Conservation (phyloP, 2,797 vertebrate genomes). For the Enteromius fasciolatus region DNA sequence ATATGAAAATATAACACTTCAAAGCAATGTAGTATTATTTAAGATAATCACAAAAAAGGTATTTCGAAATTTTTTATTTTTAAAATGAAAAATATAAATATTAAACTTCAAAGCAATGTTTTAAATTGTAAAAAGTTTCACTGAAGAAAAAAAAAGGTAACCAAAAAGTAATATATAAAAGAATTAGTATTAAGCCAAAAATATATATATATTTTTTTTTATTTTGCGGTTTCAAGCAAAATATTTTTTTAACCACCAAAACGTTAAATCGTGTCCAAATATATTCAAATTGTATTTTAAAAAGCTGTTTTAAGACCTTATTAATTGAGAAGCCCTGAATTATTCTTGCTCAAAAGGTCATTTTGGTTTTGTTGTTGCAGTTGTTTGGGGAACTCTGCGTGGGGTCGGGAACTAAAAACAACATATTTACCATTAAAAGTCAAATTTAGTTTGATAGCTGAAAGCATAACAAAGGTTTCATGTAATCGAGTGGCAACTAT, state of each 20-base stretch:
- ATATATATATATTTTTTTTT: too few species aligned
- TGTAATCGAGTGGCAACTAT: conserved; percentile 36
- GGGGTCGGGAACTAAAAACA: neutral
- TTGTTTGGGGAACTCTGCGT: neutral
- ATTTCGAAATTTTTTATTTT: neutral
- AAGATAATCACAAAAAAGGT: neutral
- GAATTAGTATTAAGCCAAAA: neutral
- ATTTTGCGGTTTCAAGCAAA: neutral
- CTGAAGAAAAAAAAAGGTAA: neutral
- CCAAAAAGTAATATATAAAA: neutral
- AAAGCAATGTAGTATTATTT: neutral
- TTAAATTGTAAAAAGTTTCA: neutral
- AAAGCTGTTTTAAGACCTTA: neutral
- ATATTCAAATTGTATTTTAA: neutral
- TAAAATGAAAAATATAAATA: neutral
- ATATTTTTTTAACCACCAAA: neutral
- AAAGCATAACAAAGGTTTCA: conserved; percentile 22
- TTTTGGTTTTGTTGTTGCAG: conserved; percentile 3
- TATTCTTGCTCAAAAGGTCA: neutral
- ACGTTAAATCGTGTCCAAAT: too few species aligned
- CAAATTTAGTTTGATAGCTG: neutral
- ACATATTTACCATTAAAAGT: neutral
- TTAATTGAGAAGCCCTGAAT: neutral
- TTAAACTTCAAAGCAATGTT: neutral
- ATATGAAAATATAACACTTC: neutral